Evolutionary conservation across 2,797 vertebrate species (phyloP), one percentile per base, ranked within the genome.

Genomic region (Echiichthys vipera): DNA sequence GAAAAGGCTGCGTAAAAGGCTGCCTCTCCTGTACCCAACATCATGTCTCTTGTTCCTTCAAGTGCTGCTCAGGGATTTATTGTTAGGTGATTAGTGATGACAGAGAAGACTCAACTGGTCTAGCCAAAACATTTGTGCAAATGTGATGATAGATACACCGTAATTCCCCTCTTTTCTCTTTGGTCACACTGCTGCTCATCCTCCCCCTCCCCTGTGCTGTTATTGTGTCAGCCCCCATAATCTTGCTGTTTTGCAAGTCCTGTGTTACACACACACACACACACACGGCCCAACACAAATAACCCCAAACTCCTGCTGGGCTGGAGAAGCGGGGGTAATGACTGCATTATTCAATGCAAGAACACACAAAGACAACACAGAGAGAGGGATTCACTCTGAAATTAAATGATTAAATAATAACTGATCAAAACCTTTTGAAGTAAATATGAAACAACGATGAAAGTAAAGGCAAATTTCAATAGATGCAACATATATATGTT

Each of bases 91-190:
- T 87, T 83, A 83, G 86, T 22, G 91, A 84, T 87, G 92, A 94
- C 84, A 83, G 90, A 92, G 78, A 57, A 65, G 82, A 85, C 84
- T 92, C 81, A 56, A 85, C 72, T 57, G 39, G 79, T 84, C 72
- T 78, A 92, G 93, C 88, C 92, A 91, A 93, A 93, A 93, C 92
- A 93, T 88, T 86, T 80, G 84, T 68, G 79, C 56, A 57, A 84
- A 91, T 46, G 91, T 88, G 92, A 81, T 65, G 93, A 93, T 71
- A 79, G 93, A 94, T 65, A 7, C 37, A 22, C 74, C 67, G 30
- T 82, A 83, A 87, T 81, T 84, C 86, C 82, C 74, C 53, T 79
- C 72, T 77, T 65, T 71, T 91, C 59, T 66, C 90, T 85, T 74
- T 86, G 86, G 86, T 84, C 86, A 69, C 73, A 62, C 77, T 64